A percentile compares a stretch with the other conserved stretches of the same genome.
Conservation (phyloP, 2,888 invertebrate genomes). For the Synanthedon vespiformis region DNA sequence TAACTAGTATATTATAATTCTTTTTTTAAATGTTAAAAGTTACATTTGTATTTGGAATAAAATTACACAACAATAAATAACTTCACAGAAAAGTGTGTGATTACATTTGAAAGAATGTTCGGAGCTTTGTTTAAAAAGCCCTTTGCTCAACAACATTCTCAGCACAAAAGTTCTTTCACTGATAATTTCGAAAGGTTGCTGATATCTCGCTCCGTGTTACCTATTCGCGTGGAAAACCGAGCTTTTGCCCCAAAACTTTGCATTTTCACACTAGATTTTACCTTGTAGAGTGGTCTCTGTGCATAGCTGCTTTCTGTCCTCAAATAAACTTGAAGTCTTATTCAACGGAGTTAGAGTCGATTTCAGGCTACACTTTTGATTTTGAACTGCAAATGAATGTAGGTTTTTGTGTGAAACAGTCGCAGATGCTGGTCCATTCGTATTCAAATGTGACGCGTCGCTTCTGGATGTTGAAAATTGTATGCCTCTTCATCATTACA, state of each 20-base stretch:
- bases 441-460: slow-evolving; percentile 8
- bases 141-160: neutral
- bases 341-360: neutral
- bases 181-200: neutral
- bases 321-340: neutral
- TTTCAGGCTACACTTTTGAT: neutral
- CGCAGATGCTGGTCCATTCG: slow-evolving; percentile 9
- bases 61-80: no score
- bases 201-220: neutral
- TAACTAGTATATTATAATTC: no score
- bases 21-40: no score
- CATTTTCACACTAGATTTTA: slow-evolving; percentile 7
- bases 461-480: neutral
- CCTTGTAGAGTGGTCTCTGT: slow-evolving; percentile 4
- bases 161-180: neutral
- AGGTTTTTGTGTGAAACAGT: slow-evolving; percentile 2
- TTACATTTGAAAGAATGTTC: no score
- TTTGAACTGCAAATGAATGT: neutral
- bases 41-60: no score
- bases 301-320: neutral
- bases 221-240: neutral
- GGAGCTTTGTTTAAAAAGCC: no score
- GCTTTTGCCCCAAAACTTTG: slow-evolving; percentile 4
- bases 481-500: neutral
- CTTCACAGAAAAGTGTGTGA: no score